Conservation (phyloP, 2,888 invertebrate genomes). For the Lampropteryx suffumata region DNA sequence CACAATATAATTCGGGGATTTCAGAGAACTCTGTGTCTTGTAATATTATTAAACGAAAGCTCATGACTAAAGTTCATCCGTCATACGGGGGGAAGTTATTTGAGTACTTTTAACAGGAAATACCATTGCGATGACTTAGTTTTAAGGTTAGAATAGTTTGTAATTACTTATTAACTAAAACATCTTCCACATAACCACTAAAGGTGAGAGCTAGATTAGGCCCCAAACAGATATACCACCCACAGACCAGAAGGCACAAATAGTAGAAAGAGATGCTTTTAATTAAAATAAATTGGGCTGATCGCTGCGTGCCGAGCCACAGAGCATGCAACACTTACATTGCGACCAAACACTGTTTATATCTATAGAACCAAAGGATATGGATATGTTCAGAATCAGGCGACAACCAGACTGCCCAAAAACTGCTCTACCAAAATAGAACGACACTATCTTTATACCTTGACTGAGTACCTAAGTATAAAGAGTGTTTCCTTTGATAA, state of each 20-base stretch:
- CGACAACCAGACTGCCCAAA: conserved; percentile 5
- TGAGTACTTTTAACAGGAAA: conserved; percentile 34
- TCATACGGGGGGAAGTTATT: conserved; percentile 26
- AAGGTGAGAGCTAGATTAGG: conserved; percentile 8
- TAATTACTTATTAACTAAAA: neutral
- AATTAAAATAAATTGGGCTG: conserved; percentile 40
- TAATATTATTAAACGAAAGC: conserved; percentile 22
- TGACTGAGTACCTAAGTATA: too few species aligned
- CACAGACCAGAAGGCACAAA: conserved; percentile 16
- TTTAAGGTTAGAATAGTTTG: too few species aligned
- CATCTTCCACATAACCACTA: neutral
- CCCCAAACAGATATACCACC: conserved; percentile 23
- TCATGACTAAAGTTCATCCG: conserved; percentile 29
- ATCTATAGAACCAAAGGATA: neutral
- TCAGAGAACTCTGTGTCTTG: conserved; percentile 24
- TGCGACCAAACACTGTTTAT: too few species aligned
- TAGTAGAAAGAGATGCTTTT: conserved; percentile 26
- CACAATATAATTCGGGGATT: conserved; percentile 13
- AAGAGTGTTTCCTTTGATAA: too few species aligned
- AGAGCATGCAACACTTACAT: conserved; percentile 10
- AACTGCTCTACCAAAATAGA: conserved; percentile 6
- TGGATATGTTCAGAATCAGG: neutral
- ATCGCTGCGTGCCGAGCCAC: conserved; percentile 14
- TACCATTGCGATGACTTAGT: conserved; percentile 25
- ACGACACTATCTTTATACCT: neutral